Conservation (phyloP, 2,797 vertebrate species). For the Trachops cirrhosus region DNA sequence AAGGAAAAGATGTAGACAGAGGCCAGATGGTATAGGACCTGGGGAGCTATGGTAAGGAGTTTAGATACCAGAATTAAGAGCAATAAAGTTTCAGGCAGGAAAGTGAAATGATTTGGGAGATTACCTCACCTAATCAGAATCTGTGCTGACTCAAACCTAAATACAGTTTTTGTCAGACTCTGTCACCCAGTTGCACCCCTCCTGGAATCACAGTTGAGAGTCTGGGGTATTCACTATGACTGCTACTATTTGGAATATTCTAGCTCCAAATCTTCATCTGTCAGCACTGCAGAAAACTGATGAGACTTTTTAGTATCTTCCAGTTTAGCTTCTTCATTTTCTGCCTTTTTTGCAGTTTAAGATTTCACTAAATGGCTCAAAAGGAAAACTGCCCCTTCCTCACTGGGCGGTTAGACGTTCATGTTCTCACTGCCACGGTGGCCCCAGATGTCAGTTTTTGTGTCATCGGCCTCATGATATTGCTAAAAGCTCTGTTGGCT, state of each 20-base stretch:
- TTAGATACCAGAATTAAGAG: neutral
- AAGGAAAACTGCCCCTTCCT: neutral
- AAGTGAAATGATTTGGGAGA: neutral
- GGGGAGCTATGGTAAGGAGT: neutral
- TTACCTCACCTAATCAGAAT: neutral
- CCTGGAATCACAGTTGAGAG: neutral
- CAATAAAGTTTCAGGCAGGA: neutral
- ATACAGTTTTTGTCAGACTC: neutral
- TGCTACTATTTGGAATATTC: neutral
- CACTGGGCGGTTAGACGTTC: neutral
- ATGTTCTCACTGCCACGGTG: neutral
- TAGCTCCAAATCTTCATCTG: neutral
- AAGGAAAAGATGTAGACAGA: neutral
- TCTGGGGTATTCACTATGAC: neutral
- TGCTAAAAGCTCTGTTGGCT: slow-evolving; percentile 40
- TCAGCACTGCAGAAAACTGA: neutral
- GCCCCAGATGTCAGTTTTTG: neutral
- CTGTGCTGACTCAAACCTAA: neutral
- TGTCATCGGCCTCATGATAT: neutral
- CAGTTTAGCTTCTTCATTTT: neutral
- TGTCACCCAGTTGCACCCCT: neutral
- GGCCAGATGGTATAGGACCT: neutral
- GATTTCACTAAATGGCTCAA: neutral
- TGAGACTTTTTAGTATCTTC: slow-evolving; percentile 5
- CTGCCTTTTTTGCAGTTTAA: neutral